Conservation (phyloP, 2,113 vertebrate species). For the Otus sunia region DNA sequence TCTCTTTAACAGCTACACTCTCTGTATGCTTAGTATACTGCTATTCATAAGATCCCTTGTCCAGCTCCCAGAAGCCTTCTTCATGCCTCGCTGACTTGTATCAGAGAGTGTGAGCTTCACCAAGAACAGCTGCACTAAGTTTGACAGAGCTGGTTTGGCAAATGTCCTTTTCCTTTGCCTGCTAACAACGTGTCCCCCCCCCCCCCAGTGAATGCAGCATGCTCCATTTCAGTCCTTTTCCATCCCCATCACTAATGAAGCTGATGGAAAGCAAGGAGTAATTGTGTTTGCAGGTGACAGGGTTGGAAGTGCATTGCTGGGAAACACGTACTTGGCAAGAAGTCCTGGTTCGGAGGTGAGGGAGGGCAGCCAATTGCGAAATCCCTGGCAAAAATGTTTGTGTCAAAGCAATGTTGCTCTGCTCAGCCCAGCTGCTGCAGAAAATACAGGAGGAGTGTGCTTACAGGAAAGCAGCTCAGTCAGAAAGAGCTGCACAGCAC, state of each 20-base stretch:
- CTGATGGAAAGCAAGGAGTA: constrained; percentile 23
- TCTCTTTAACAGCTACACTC: not conserved
- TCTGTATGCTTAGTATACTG: not conserved
- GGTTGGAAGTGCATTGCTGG: constrained; percentile 26
- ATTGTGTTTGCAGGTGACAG: constrained; percentile 67
- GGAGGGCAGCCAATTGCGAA: constrained; percentile 36
- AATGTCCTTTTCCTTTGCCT: not conserved
- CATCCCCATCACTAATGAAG: constrained; percentile 20
- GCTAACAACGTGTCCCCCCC: not conserved
- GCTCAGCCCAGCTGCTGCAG: not conserved
- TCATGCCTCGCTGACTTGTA: not conserved
- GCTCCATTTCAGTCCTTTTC: constrained; percentile 33
- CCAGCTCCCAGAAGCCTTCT: not conserved
- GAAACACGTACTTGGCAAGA: constrained; percentile 49
- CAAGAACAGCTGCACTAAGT: not conserved
- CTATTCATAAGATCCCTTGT: not conserved
- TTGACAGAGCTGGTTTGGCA: not conserved
- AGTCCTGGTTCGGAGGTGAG: not conserved
- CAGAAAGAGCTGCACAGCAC: not conserved
- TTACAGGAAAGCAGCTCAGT: not conserved
- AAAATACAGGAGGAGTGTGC: not conserved
- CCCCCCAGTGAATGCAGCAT: not conserved
- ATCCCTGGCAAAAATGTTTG: constrained; percentile 31
- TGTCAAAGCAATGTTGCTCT: not conserved
- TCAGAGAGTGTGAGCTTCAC: not conserved